Percentiles rank a stretch among this genome's conserved stretches.
Evolutionary conservation across 2,888 invertebrate species (phyloP).

Genomic region (Chloromyia formosa): DNA sequence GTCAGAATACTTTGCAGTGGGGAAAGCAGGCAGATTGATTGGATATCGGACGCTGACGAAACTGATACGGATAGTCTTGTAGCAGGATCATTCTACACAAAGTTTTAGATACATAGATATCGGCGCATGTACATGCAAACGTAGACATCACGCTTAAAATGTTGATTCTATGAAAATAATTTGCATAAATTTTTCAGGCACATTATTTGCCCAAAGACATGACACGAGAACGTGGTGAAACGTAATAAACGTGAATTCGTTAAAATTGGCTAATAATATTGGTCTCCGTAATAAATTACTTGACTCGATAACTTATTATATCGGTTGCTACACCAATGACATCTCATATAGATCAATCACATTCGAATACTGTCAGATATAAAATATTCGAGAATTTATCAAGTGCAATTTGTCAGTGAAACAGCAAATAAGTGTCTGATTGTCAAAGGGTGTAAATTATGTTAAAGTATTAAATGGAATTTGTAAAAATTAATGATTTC

Average conservation of each 20-base stretch:
- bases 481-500: no score
- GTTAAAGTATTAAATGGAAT: no score
- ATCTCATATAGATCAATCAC: no score
- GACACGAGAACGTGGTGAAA: not conserved
- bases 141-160: not conserved
- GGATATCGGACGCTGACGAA: not conserved
- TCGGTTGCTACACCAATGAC: no score
- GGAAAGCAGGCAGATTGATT: conserved; percentile 29
- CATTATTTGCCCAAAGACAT: not conserved
- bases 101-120: not conserved
- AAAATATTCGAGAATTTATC: no score
- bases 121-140: not conserved
- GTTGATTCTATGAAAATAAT: conserved; percentile 16
- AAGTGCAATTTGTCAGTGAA: no score
- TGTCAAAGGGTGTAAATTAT: no score
- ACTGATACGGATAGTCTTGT: not conserved
- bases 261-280: conserved; percentile 3
- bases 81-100: not conserved
- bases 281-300: conserved; percentile 18
- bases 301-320: no score
- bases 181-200: conserved; percentile 24
- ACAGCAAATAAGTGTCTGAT: no score
- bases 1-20: not conserved
- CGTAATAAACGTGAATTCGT: not conserved
- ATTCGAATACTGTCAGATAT: no score